A percentile compares a stretch with the other conserved stretches of the same genome.
Conservation (phyloP, 2,113 vertebrate genomes). For the Podiceps cristatus region DNA sequence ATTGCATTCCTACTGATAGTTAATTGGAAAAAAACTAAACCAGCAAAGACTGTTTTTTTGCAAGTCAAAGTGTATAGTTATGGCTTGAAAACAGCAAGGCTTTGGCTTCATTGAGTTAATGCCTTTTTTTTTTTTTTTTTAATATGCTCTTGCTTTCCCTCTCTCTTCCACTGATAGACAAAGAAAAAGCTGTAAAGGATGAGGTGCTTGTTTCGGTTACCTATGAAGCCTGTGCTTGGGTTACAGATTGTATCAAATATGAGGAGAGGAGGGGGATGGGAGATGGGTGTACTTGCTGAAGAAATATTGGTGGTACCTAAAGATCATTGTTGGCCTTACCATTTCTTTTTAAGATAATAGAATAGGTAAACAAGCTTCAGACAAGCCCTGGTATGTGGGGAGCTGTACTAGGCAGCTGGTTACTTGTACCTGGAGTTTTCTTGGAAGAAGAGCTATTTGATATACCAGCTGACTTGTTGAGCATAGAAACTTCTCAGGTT, state of each 20-base stretch:
- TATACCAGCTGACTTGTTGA: background rate
- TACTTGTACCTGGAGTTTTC: background rate
- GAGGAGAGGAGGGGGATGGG: background rate
- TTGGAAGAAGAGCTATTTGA: background rate
- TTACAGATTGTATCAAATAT: background rate
- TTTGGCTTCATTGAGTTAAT: background rate
- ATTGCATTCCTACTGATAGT: background rate
- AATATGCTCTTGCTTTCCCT: rapidly evolving
- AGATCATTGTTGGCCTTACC: background rate
- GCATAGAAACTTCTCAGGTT: background rate
- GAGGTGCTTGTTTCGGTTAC: background rate
- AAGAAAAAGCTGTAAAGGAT: background rate
- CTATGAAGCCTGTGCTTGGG: rapidly evolving
- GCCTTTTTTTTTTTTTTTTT: background rate
- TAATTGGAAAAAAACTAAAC: background rate
- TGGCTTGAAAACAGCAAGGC: background rate
- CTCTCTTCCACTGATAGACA: background rate
- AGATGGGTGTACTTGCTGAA: background rate
- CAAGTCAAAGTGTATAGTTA: background rate
- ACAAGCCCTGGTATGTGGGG: background rate
- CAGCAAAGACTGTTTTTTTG: background rate
- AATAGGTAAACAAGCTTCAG: background rate
- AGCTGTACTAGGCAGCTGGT: background rate
- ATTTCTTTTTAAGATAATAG: background rate
- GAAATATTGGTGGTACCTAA: background rate